Conservation (phyloP, 2,113 vertebrate species). For the Calyptommatus sinebrachiatus region DNA sequence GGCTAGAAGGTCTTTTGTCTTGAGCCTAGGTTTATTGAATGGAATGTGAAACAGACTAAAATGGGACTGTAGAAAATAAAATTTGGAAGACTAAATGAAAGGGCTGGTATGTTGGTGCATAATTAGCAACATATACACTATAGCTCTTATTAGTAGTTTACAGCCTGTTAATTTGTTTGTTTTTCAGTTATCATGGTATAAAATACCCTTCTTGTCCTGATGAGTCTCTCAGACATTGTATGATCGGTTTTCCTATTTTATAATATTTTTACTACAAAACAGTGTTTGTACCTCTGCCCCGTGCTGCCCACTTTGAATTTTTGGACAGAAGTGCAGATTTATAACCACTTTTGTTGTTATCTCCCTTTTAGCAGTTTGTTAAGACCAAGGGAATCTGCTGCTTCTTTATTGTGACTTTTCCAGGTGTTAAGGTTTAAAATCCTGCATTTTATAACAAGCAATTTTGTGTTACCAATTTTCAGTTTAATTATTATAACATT, state of each 20-base stretch:
- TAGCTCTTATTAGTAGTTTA: background rate
- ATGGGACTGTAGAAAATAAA: background rate
- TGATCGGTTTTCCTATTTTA: background rate
- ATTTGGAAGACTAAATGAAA: background rate
- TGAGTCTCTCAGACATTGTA: background rate
- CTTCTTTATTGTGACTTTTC: constrained; percentile 33
- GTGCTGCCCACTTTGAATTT: no score
- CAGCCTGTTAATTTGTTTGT: background rate
- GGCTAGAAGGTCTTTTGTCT: background rate
- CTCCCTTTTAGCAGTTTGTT: background rate
- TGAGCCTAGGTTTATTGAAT: background rate
- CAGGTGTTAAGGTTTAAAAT: constrained; percentile 40
- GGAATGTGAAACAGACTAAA: background rate
- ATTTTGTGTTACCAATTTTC: constrained; percentile 69
- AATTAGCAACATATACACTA: background rate
- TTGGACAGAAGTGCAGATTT: background rate
- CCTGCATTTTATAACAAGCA: constrained; percentile 66
- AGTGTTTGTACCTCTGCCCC: background rate
- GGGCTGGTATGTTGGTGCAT: background rate
- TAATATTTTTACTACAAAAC: background rate
- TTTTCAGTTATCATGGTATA: background rate
- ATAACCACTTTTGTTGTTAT: background rate
- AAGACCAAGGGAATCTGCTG: background rate
- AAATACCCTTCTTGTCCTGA: background rate
- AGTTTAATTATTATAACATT: constrained; percentile 76